phyloP scores from a whole-genome alignment of 2,113 vertebrate genomes.

The Ammodramus savannarum region DNA sequence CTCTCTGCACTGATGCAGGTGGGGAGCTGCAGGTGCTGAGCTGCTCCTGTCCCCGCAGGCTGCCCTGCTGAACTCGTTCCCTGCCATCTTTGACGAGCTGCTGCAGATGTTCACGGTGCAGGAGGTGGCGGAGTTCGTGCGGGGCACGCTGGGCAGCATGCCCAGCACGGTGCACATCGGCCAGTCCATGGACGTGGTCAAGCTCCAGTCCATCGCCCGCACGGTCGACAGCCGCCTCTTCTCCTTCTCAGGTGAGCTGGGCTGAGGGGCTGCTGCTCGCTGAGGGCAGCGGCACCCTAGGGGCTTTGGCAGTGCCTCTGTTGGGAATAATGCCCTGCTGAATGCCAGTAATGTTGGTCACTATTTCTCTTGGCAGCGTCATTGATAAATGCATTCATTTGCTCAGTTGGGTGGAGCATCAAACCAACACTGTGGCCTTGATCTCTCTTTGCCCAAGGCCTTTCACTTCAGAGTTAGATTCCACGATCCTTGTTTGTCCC shows the following conservation, averaged over 20 bases:
- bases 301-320: not conserved
- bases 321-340: not conserved
- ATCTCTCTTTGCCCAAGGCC: not conserved
- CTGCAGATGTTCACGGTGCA: conserved; percentile 97
- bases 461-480: not conserved
- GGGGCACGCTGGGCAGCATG: conserved; percentile 94
- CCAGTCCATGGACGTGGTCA: conserved; percentile 95
- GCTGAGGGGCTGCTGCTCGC: not conserved
- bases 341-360: not conserved
- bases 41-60: conserved; percentile 72
- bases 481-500: not conserved
- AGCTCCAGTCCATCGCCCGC: conserved; percentile 93
- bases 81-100: conserved; percentile 95
- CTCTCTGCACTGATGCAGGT: not conserved
- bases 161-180: conserved; percentile 93
- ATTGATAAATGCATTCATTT: rapidly evolving
- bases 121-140: conserved; percentile 94
- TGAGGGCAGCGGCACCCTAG: rapidly evolving
- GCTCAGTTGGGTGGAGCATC: not conserved
- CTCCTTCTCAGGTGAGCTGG: conserved; percentile 86
- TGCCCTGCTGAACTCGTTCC: conserved; percentile 93
- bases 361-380: not conserved
- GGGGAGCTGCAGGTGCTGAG: not conserved
- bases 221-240: conserved; percentile 96
- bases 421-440: not conserved